These are phyloP conservation scores for Dendronephthya gigantea DNA, from an alignment of 64 coral and sea anemone species.

Conservation along the genomic window DNA sequence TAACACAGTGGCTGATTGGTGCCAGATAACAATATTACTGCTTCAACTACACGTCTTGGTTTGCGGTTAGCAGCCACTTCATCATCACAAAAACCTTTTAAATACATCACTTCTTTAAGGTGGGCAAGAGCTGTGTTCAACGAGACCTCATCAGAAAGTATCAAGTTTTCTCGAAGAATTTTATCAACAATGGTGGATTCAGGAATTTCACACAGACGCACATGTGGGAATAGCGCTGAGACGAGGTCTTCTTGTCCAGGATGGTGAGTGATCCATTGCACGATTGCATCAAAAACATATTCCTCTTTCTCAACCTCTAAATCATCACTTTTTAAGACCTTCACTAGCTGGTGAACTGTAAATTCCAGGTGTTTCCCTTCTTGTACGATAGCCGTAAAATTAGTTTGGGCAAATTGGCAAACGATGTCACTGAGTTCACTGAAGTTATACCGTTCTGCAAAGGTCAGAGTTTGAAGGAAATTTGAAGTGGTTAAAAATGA, in stretches of 20 bases:
- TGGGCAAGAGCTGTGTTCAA: not conserved
- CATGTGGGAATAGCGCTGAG: not conserved
- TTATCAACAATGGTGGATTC: not conserved
- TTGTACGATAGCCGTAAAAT: not conserved
- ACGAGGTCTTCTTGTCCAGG: not conserved
- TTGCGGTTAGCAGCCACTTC: not conserved
- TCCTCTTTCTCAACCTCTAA: conserved; percentile 16
- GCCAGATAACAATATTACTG: conserved; percentile 7
- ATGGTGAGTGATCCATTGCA: conserved; percentile 8
- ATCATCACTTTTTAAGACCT: conserved; percentile 23
- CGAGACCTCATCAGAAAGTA: not conserved
- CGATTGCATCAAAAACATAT: not conserved
- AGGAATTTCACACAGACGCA: conserved; percentile 3
- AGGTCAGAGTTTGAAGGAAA: not conserved
- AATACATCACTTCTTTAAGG: not conserved
- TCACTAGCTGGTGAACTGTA: not conserved
- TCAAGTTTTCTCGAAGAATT: conserved; percentile 1
- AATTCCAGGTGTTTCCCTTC: not conserved
- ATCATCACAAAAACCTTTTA: not conserved
- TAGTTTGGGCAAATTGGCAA: not conserved
- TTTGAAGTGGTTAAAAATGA: not conserved
- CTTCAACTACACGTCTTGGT: not conserved
- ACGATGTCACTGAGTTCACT: not conserved
- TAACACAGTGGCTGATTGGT: conserved; percentile 4
- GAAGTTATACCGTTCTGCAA: not conserved